A percentile compares a stretch with the other conserved stretches of the same genome.
phyloP scores from a whole-genome alignment of 2,113 vertebrate species.

The Eurypyga helias region DNA sequence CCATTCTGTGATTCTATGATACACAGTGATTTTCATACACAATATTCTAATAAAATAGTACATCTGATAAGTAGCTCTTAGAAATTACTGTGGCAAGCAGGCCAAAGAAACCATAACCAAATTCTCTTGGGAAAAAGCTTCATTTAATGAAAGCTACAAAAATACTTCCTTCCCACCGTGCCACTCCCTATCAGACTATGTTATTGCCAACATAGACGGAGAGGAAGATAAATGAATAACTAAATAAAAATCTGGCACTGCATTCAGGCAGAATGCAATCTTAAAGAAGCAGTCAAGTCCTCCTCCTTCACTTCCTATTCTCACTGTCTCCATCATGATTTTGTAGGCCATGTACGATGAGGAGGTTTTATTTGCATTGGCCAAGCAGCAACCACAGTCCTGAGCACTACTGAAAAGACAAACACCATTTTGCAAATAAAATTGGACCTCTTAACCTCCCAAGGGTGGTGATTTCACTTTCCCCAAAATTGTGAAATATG shows the following conservation, averaged over 20 bases:
- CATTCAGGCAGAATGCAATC: not conserved
- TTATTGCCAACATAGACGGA: not conserved
- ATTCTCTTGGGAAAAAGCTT: not conserved
- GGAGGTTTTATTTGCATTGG: not conserved
- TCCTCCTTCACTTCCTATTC: not conserved
- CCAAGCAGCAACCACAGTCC: not conserved
- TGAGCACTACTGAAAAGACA: constrained; percentile 32
- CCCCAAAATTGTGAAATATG: constrained; percentile 48
- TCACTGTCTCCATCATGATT: not conserved
- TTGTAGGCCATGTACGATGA: not conserved
- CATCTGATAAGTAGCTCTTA: not conserved
- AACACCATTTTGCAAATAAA: constrained; percentile 10
- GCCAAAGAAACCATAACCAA: not conserved
- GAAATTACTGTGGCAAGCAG: not conserved
- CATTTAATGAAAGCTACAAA: not conserved
- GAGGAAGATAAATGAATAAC: not conserved
- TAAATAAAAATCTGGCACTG: not conserved
- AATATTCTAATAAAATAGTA: not conserved
- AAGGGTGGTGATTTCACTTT: constrained; percentile 56
- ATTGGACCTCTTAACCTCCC: constrained; percentile 6
- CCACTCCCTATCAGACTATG: not conserved
- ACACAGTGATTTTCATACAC: not conserved
- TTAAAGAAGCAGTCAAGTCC: not conserved
- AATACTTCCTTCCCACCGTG: not conserved
- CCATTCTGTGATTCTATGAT: no score